Evolutionary conservation across 1,140 invertebrate species (phyloP), one percentile per base, ranked within the genome.

Genomic region (Aphaenogaster rudis): DNA sequence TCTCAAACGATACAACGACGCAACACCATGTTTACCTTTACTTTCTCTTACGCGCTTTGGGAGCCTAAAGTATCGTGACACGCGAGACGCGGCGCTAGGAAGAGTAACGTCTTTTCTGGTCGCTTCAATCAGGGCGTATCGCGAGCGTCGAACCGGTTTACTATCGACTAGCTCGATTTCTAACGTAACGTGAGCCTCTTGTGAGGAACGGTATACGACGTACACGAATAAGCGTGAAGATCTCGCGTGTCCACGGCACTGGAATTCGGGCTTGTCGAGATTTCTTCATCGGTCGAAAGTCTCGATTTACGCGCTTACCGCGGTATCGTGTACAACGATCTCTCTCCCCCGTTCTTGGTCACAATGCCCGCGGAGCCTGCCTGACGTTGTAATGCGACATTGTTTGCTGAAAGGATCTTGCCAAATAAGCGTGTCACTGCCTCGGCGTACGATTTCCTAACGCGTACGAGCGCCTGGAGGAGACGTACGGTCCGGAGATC

Each of bases 341-440:
- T 64, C 78, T 69, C 54, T 86, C 78, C 63, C 54, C 82, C 28
- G 54, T 90, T 88, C 88, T 91, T 91, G 90, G 11, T 91, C 90
- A 91, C 90, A 88, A 89, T 91, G 90, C 77, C 42, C 13, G 52
- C 50, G 80, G 77, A 86, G 89, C 74, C 87, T 86, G 76, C 21
- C 45, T 59, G 48, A 78, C 59, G 88, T 90, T 84, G 88, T 86
- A 76, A 77, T 74, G 91, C 86, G 88, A 92, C 79, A 77, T 39
- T 86, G 50, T n/a, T 28, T 33, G 48, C 42, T 74, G 28, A 84
- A 88, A 80, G 77, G 81, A 86, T 92, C 87, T 92, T 89, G 89
- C 91, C 85, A 92, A 87, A 92, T 79, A 52, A 90, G 61, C 74
- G 79, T 77, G 87, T 74, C 91, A 92, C 91, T 92, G 91, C 88